These are phyloP conservation scores for Carlito syrichta DNA, from an alignment of 2,113 vertebrate species.

Conservation along the genomic window DNA sequence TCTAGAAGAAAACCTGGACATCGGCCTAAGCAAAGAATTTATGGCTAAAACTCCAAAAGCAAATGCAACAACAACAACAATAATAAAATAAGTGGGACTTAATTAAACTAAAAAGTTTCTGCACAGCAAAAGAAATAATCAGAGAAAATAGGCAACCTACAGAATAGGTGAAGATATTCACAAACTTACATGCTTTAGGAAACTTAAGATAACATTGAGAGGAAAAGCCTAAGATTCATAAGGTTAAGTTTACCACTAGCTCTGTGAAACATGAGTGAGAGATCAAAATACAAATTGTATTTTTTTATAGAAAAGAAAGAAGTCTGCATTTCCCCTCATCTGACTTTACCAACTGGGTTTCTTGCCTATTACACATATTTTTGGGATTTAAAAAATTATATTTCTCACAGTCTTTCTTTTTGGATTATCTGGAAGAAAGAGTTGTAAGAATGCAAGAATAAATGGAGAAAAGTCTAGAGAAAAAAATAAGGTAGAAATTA, in stretches of 20 bases:
- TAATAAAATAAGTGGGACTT: no score
- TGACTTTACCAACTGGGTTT: background rate
- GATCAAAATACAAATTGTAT: background rate
- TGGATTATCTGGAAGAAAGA: background rate
- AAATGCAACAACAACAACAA: no score
- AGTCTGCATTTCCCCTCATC: background rate
- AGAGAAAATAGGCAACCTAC: no score
- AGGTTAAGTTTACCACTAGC: background rate
- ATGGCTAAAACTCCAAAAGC: no score
- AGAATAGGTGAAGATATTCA: no score
- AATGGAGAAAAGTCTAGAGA: background rate
- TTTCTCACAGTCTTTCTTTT: background rate
- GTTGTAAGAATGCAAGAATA: background rate
- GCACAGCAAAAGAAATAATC: no score
- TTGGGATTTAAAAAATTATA: background rate
- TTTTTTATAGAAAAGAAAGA: background rate
- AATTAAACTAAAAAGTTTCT: no score
- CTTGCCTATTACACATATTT: background rate
- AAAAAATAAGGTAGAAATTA: background rate
- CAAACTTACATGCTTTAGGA: background rate
- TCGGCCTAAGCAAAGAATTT: no score
- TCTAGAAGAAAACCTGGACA: no score
- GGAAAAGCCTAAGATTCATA: background rate
- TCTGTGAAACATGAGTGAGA: background rate
- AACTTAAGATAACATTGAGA: background rate